Evolutionary conservation across 2,797 vertebrate species (phyloP).

Genomic region (Bothrops alternatus): DNA sequence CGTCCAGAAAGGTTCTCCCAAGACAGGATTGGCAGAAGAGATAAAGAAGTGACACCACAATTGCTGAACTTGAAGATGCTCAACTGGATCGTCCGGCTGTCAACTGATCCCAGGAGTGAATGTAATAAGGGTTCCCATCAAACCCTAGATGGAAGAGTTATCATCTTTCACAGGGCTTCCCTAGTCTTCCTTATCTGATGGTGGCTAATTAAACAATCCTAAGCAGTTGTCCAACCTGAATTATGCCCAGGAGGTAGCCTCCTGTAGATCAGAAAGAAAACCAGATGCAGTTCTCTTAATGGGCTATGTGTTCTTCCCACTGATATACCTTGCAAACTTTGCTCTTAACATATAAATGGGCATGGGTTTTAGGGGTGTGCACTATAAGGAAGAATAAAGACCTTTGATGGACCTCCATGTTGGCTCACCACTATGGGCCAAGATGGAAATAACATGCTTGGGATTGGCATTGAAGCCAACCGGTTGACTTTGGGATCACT

Average conservation of each 20-base stretch:
- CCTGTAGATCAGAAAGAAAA: constrained; percentile 5
- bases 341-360: constrained; percentile 53
- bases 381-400: constrained; percentile 36
- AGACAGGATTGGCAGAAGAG: constrained; percentile 35
- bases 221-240: constrained; percentile 7
- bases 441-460: constrained; percentile 15
- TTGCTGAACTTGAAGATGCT: background rate
- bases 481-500: constrained; percentile 15
- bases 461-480: constrained; percentile 31
- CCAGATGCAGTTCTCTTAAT: constrained; percentile 25
- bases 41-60: constrained; percentile 59
- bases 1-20: constrained; percentile 20
- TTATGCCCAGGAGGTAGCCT: background rate
- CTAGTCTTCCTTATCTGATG: background rate
- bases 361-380: constrained; percentile 44
- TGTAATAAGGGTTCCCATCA: constrained; percentile 1
- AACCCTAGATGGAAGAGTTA: constrained; percentile 9
- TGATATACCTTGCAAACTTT: constrained; percentile 59
- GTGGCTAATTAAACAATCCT: background rate
- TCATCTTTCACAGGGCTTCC: background rate
- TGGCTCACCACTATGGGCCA: constrained; percentile 34
- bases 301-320: constrained; percentile 38
- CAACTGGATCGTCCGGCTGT: constrained; percentile 33
- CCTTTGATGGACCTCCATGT: constrained; percentile 46
- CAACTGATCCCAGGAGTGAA: constrained; percentile 26